These are phyloP conservation scores for Lasius fuliginosus DNA, from an alignment of 2,888 invertebrate species.

Conservation along the genomic window DNA sequence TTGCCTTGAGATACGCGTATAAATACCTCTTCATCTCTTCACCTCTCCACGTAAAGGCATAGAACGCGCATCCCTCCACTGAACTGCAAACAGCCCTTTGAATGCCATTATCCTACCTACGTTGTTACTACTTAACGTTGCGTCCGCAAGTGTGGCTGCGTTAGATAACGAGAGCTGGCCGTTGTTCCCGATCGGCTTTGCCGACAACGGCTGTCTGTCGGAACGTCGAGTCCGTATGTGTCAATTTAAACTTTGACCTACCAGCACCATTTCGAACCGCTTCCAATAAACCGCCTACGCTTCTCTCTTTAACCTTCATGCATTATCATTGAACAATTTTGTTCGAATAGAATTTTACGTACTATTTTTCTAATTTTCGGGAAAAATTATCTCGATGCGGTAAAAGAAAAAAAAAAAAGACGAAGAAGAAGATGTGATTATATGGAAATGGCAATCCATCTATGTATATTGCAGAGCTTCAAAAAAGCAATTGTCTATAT, in stretches of 20 bases:
- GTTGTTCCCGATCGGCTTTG: constrained; percentile 51
- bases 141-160: constrained; percentile 58
- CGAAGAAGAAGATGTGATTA: neutral
- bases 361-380: neutral
- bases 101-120: constrained; percentile 67
- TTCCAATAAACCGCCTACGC: constrained; percentile 29
- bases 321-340: constrained; percentile 14
- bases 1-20: constrained; percentile 19
- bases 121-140: constrained; percentile 60
- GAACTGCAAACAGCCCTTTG: constrained; percentile 58
- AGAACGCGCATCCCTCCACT: constrained; percentile 43
- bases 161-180: constrained; percentile 66
- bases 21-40: constrained; percentile 30
- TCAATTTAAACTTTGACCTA: constrained; percentile 70
- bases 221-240: constrained; percentile 31
- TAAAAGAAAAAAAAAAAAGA: neutral
- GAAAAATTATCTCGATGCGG: neutral
- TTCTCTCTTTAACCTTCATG: constrained; percentile 17
- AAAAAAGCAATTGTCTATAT: neutral
- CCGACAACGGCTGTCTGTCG: constrained; percentile 27
- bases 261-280: constrained; percentile 11
- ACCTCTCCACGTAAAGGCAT: constrained; percentile 29
- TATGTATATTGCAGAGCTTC: neutral
- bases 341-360: constrained; percentile 7
- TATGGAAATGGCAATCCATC: neutral